Evolutionary conservation across 2,113 vertebrate species (phyloP).

Genomic region (Mustela nigripes): DNA sequence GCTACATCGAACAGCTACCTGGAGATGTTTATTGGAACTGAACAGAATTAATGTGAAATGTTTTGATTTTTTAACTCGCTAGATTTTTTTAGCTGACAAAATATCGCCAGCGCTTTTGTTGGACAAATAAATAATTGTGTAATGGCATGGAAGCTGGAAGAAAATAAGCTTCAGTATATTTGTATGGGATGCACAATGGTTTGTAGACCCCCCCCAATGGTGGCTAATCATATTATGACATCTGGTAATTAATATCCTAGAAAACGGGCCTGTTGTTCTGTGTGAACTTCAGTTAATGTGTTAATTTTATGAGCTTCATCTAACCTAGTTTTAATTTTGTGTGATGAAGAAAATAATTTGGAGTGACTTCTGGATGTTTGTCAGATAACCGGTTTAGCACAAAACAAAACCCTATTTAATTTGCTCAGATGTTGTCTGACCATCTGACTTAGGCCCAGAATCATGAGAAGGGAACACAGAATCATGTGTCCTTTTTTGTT

Average conservation of each 20-base stretch:
- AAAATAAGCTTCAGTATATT: neutral
- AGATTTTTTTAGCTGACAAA: neutral
- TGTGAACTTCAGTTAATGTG: neutral
- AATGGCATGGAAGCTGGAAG: neutral
- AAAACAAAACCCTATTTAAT: neutral
- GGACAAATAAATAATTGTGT: neutral
- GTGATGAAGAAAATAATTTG: slow-evolving; percentile 19
- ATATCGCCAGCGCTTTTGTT: neutral
- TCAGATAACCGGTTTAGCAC: neutral
- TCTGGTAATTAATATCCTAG: neutral
- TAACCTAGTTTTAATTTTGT: slow-evolving; percentile 12
- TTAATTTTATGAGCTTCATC: neutral
- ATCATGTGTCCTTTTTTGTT: neutral
- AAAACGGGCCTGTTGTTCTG: neutral
- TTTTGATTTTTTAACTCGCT: neutral
- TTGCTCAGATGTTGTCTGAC: slow-evolving; percentile 17
- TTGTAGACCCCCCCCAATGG: neutral
- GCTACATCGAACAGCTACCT: neutral
- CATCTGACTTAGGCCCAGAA: neutral
- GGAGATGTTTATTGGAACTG: slow-evolving; percentile 3
- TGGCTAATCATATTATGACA: neutral
- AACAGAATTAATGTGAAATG: neutral
- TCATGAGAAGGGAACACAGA: neutral
- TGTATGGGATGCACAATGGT: neutral
- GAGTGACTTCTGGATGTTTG: neutral